Evolutionary conservation across 2,113 vertebrate species (phyloP).

Genomic region (Tor tambroides): DNA sequence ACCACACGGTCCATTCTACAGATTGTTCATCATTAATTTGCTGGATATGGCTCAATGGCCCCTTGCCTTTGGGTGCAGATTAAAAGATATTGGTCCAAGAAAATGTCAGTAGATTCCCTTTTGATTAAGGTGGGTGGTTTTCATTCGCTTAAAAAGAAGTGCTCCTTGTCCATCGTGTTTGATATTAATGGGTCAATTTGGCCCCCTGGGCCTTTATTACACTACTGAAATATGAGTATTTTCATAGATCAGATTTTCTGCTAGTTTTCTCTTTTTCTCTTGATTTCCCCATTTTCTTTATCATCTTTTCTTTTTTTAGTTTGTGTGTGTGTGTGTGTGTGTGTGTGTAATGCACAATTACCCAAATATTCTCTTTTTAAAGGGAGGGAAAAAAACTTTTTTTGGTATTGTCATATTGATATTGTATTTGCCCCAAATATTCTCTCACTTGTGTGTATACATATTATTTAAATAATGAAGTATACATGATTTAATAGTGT

Average conservation of each 20-base stretch:
- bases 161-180: not conserved
- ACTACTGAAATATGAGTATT: slow-evolving; percentile 3
- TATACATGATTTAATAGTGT: too few species aligned
- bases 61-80: slow-evolving; percentile 34
- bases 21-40: slow-evolving; percentile 46
- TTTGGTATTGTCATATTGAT: too few species aligned
- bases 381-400: too few species aligned
- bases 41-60: slow-evolving; percentile 36
- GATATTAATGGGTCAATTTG: slow-evolving; percentile 38
- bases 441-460: too few species aligned
- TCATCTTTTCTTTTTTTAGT: too few species aligned
- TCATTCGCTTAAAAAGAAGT: not conserved
- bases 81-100: slow-evolving; percentile 35
- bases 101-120: slow-evolving; percentile 35
- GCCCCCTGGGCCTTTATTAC: not conserved
- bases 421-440: too few species aligned
- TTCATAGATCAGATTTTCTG: not conserved
- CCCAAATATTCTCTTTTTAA: too few species aligned
- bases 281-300: not conserved
- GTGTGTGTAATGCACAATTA: not conserved
- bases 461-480: too few species aligned
- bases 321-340: not conserved
- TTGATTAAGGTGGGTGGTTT: slow-evolving; percentile 3
- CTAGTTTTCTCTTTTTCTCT: not conserved
- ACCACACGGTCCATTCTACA: slow-evolving; percentile 9